phyloP scores from a whole-genome alignment of 2,797 vertebrate species.

The Capromys pilorides region DNA sequence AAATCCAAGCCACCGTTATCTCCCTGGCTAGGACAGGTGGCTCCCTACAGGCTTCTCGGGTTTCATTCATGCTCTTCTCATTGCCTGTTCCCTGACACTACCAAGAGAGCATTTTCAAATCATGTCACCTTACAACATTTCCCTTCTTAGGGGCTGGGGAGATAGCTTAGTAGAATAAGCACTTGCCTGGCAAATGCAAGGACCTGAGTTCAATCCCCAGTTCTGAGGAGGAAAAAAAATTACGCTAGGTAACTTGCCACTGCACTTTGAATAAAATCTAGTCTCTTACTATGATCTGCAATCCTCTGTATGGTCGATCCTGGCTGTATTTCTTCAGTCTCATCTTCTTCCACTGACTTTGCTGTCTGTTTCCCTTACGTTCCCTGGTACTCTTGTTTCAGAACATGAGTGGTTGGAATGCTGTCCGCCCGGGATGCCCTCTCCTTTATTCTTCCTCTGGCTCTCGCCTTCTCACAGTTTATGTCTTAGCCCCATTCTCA shows the following conservation, averaged over 20 bases:
- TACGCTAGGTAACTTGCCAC: not conserved
- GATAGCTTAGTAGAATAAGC: too few species aligned
- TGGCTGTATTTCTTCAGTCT: not conserved
- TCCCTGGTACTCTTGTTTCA: not conserved
- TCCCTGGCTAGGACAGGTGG: not conserved
- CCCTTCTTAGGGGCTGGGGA: not conserved
- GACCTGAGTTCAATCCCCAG: too few species aligned
- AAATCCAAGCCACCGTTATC: not conserved
- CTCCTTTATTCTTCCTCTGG: not conserved
- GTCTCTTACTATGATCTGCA: not conserved
- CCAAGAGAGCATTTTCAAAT: not conserved
- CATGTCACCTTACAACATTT: not conserved
- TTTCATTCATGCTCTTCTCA: not conserved
- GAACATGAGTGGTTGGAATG: not conserved
- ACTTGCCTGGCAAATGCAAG: too few species aligned
- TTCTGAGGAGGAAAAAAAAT: not conserved
- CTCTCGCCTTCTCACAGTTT: not conserved
- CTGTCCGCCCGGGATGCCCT: not conserved
- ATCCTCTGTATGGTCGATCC: not conserved
- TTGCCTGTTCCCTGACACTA: not conserved
- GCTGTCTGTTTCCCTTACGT: not conserved
- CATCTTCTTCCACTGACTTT: not conserved
- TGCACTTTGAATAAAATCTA: constrained; percentile 7
- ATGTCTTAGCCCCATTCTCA: not conserved
- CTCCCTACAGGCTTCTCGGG: not conserved